These are phyloP conservation scores for Machaerirhynchus nigripectus DNA, from an alignment of 2,113 vertebrate species.

Conservation along the genomic window DNA sequence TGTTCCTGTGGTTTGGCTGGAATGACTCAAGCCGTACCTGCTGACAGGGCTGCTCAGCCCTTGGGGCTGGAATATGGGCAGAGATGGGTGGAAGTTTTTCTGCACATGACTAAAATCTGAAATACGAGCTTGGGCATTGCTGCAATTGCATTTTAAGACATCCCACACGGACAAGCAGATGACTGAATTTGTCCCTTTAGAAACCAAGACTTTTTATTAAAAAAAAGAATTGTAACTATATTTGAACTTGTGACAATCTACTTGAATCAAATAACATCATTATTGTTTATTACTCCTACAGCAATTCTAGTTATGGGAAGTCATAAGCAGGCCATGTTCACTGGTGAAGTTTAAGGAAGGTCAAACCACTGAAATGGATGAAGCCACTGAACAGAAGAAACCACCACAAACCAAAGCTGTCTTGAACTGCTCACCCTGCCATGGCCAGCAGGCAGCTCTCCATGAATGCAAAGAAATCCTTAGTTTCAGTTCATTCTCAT, in stretches of 20 bases:
- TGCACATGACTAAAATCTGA: background rate
- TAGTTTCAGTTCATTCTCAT: background rate
- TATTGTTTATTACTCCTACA: background rate
- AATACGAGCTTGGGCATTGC: background rate
- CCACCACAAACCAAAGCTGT: background rate
- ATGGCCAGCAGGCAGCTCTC: background rate
- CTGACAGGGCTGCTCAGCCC: background rate
- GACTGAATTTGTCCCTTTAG: background rate
- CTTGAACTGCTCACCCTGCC: background rate
- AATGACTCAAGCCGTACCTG: fast-evolving
- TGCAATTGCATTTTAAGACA: background rate
- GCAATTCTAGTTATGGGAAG: background rate
- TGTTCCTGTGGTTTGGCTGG: background rate
- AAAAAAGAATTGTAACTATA: background rate
- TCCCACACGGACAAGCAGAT: background rate
- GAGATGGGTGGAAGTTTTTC: background rate
- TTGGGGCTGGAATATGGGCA: background rate
- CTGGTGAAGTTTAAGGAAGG: background rate
- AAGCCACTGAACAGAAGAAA: background rate
- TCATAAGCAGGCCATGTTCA: background rate
- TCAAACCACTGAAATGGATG: background rate
- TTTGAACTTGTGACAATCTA: background rate
- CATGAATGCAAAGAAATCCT: background rate
- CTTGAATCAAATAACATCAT: background rate
- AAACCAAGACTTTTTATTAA: background rate